Evolutionary conservation across 2,113 vertebrate species (phyloP).

Genomic region (Trematocara marginatum): DNA sequence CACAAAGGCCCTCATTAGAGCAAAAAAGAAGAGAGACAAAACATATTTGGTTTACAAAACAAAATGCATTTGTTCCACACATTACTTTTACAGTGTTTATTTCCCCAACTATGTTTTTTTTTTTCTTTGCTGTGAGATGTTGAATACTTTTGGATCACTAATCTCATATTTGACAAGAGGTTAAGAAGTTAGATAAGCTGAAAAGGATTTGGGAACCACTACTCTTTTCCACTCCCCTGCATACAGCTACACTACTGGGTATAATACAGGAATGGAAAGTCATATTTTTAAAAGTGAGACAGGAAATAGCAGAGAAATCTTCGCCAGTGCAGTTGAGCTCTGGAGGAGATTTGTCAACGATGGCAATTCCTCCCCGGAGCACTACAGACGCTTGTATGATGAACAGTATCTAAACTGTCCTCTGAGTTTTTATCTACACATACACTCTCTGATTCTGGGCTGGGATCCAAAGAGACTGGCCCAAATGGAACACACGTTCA

Average conservation of each 20-base stretch:
- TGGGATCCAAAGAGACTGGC: slow-evolving; percentile 32
- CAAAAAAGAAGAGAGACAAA: neutral
- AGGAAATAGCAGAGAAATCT: neutral
- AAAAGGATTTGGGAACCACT: neutral
- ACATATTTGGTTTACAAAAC: neutral
- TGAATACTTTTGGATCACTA: neutral
- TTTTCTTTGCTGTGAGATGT: neutral
- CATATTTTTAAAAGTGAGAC: neutral
- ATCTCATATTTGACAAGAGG: neutral
- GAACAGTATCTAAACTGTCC: slow-evolving; percentile 65
- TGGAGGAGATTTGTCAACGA: slow-evolving; percentile 55
- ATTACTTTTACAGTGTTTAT: neutral
- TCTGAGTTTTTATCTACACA: slow-evolving; percentile 59
- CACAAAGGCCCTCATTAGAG: neutral
- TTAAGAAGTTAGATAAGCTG: neutral
- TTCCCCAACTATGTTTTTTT: neutral
- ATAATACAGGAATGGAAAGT: neutral
- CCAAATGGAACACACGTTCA: slow-evolving; percentile 43
- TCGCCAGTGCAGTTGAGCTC: slow-evolving; percentile 20
- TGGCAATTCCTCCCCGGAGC: slow-evolving; percentile 50
- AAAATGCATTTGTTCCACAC: neutral
- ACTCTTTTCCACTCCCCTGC: neutral
- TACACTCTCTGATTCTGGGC: slow-evolving; percentile 40
- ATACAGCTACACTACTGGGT: neutral
- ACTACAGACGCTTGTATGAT: slow-evolving; percentile 47